Percentiles rank a stretch among this genome's conserved stretches.
phyloP scores from a whole-genome alignment of 2,797 vertebrate genomes.

The Cephalopachus bancanus region DNA sequence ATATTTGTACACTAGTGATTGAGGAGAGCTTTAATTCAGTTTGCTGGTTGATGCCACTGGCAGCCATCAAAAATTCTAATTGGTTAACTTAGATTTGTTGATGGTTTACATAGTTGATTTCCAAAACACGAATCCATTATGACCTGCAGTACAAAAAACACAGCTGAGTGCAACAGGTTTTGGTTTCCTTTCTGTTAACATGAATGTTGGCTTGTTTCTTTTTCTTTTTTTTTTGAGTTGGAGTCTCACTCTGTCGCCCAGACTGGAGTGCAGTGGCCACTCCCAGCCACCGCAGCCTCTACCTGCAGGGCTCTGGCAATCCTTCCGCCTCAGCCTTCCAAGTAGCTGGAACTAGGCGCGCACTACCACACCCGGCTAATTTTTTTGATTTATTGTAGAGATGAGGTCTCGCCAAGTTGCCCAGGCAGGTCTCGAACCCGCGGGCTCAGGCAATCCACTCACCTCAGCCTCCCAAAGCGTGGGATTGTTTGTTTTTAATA shows the following conservation, averaged over 20 bases:
- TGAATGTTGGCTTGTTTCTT: neutral
- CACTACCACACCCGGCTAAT: no score
- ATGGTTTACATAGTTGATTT: neutral
- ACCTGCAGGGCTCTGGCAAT: no score
- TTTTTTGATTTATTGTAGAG: no score
- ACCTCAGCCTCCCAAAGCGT: no score
- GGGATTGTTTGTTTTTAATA: neutral
- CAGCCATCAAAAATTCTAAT: neutral
- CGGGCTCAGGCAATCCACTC: no score
- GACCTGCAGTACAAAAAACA: neutral
- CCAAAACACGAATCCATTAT: neutral
- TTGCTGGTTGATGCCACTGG: neutral
- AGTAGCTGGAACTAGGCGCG: no score
- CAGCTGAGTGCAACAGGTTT: neutral
- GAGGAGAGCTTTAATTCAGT: neutral
- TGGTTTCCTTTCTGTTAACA: constrained; percentile 49
- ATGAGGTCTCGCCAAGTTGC: no score
- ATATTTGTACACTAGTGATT: neutral
- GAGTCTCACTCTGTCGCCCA: no score
- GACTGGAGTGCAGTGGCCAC: no score
- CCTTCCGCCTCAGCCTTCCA: no score
- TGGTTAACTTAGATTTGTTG: neutral
- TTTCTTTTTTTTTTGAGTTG: neutral
- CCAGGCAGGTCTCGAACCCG: no score
- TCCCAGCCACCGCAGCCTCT: no score